Evolutionary conservation across 1,140 invertebrate species (phyloP), one percentile per base, ranked within the genome.

Genomic region (Cataglyphis hispanica): DNA sequence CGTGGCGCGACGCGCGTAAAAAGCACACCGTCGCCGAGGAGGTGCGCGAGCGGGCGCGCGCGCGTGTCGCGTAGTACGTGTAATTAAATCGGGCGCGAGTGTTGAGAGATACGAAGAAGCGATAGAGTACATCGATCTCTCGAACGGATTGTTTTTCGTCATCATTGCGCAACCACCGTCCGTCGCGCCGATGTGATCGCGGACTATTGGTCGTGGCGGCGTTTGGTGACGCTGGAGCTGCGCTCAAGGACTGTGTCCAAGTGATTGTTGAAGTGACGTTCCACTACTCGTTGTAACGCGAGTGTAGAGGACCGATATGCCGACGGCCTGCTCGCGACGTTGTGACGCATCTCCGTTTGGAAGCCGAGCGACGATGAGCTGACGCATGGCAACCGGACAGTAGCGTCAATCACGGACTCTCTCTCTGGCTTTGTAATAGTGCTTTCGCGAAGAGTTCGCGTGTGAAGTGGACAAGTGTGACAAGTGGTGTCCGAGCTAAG

Each of bases 21-120:
- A 90, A 86, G 66, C 77, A 87, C 78, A 85, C 63, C 86, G 85
- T 58, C 80, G 78, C 64, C 61, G 67, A 84, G 61, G 75, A 85
- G 78, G 84, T 70, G 87, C 67, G 85, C 78, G 83, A 27, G 58
- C 74, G 83, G n/a, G 58, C 40, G 78, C 78, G 78, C 85, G 85
- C 88, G 53, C 46, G 75, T 60, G 64, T 87, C 56, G 60, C 70
- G 50, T 58, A 61, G 37, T 27, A 58, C 81, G 88, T 88, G 85
- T 84, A 89, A 89, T 89, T 89, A 89, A 89, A 86, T 89, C 56
- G 75, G 46, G 37, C 84, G 87, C 87, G 88, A 89, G 88, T 89
- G 88, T 67, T 16, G 63, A 40, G 0, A 10, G 46, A 70, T 64
- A 76, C 56, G 10, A 37, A 27, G 25, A 67, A 22, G 70, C 67